These are phyloP conservation scores for Lampris megalopsis DNA, from an alignment of 2,113 vertebrate genomes.

Conservation along the genomic window DNA sequence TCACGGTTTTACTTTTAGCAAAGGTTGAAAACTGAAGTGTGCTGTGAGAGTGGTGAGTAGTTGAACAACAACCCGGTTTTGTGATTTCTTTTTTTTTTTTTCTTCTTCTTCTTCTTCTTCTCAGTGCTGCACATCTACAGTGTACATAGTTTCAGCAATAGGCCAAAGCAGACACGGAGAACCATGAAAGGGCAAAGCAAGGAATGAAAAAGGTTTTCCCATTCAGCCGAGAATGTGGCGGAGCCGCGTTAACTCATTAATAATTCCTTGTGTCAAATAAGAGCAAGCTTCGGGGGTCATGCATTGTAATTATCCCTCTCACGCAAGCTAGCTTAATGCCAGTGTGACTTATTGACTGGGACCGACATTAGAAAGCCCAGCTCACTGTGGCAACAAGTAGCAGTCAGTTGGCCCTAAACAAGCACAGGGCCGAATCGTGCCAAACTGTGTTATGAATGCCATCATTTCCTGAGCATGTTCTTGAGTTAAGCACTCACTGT, in stretches of 20 bases:
- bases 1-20: constrained; percentile 6
- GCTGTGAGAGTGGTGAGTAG: constrained; percentile 27
- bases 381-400: constrained; percentile 54
- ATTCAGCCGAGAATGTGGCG: constrained; percentile 59
- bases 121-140: constrained; percentile 55
- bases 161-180: constrained; percentile 54
- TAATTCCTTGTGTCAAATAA: constrained; percentile 58
- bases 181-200: constrained; percentile 57
- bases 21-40: constrained; percentile 43
- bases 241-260: constrained; percentile 63
- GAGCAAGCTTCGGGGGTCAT: constrained; percentile 50
- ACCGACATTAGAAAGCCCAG: constrained; percentile 55
- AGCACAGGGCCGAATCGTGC: constrained; percentile 23
- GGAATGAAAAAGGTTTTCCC: constrained; percentile 50
- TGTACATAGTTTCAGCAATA: constrained; percentile 62
- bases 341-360: constrained; percentile 64
- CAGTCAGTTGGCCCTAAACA: constrained; percentile 22
- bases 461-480: constrained; percentile 69
- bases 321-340: constrained; percentile 62
- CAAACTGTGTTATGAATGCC: constrained; percentile 57
- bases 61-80: constrained; percentile 41
- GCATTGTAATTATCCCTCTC: constrained; percentile 66
- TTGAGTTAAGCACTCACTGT: constrained; percentile 52
- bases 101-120: no score
- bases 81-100: no score